A percentile compares a stretch with the other conserved stretches of the same genome.
Evolutionary conservation across 2,797 vertebrate species (phyloP).

Genomic region (Picus viridis): DNA sequence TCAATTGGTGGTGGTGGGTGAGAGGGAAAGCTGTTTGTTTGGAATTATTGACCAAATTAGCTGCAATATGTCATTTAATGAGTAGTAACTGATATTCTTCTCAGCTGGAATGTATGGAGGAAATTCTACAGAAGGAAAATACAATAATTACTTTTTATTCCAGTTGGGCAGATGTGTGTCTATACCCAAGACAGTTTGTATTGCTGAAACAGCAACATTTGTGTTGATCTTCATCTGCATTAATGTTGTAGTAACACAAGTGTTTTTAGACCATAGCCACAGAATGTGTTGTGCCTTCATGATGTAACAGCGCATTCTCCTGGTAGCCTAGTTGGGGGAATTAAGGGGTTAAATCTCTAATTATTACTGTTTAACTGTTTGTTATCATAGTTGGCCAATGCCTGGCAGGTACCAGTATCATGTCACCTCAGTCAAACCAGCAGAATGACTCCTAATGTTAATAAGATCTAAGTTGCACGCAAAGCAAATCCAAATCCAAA

Average conservation of each 20-base stretch:
- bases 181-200: constrained; percentile 76
- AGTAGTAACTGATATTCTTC: constrained; percentile 46
- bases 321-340: constrained; percentile 84
- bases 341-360: constrained; percentile 82
- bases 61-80: constrained; percentile 38
- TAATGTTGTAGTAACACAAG: constrained; percentile 84
- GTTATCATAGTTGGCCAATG: constrained; percentile 88
- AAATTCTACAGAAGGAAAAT: constrained; percentile 41
- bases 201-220: constrained; percentile 78
- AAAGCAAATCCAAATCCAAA: constrained; percentile 80
- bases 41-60: constrained; percentile 50
- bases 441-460: constrained; percentile 79
- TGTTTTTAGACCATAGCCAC: constrained; percentile 88
- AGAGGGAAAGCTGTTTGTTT: constrained; percentile 23
- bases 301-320: constrained; percentile 88
- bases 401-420: constrained; percentile 85
- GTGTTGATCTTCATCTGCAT: constrained; percentile 80
- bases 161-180: constrained; percentile 77
- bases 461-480: constrained; percentile 83
- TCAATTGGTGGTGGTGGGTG: neutral
- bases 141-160: constrained; percentile 51
- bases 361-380: constrained; percentile 85
- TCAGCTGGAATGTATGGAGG: constrained; percentile 47
- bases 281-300: constrained; percentile 97
- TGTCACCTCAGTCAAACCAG: constrained; percentile 78